These are phyloP conservation scores for Oryzaephilus surinamensis DNA, from an alignment of 1,140 invertebrate species.

Conservation along the genomic window DNA sequence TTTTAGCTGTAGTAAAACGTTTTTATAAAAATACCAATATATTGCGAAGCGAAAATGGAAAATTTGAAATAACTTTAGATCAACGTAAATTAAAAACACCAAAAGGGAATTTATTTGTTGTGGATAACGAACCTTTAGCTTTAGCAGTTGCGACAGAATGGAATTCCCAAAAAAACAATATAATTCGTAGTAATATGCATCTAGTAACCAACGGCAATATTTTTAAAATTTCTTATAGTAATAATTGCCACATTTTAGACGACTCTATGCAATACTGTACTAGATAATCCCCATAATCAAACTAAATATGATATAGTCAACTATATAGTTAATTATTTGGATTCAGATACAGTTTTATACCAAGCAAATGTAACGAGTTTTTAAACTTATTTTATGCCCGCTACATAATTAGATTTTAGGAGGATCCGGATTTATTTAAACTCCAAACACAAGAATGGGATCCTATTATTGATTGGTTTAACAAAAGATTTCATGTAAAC, in stretches of 20 bases:
- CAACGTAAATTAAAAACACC: constrained; percentile 83
- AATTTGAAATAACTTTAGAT: constrained; percentile 68
- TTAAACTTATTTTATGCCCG: constrained; percentile 7
- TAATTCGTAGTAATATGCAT: constrained; percentile 77
- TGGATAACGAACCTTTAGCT: constrained; percentile 79
- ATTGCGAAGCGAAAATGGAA: constrained; percentile 43
- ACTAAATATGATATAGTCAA: constrained; percentile 65
- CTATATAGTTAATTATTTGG: constrained; percentile 70
- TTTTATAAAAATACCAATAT: constrained; percentile 64
- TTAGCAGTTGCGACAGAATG: constrained; percentile 87
- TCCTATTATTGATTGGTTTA: constrained; percentile 81
- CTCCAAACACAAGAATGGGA: constrained; percentile 77
- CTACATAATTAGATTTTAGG: constrained; percentile 36
- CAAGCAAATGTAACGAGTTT: constrained; percentile 58
- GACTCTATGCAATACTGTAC: constrained; percentile 75
- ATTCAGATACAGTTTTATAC: constrained; percentile 80
- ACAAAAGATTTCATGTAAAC: constrained; percentile 62
- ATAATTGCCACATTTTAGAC: constrained; percentile 48
- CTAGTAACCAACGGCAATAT: constrained; percentile 46
- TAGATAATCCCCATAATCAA: constrained; percentile 82
- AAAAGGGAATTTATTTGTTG: constrained; percentile 61
- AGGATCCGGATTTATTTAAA: constrained; percentile 59
- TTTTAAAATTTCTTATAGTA: too few relatives aligned
- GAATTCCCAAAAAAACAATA: constrained; percentile 70
- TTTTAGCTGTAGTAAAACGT: constrained; percentile 38